Evolutionary conservation across 2,113 vertebrate species (phyloP).

Genomic region (Xyliphius kryptos): DNA sequence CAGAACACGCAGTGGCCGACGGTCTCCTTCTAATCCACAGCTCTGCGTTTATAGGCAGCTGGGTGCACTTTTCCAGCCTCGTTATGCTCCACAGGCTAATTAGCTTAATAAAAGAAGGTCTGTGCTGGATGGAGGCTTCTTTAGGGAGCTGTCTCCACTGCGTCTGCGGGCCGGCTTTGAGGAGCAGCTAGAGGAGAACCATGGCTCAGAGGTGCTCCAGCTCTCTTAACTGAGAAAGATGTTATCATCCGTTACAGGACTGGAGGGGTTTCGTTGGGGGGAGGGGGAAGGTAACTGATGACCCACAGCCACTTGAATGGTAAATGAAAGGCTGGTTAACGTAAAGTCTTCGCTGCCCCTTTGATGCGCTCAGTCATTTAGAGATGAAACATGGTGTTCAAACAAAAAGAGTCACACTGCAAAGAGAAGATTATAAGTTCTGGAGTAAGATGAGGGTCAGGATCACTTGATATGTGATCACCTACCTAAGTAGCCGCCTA

Average conservation of each 20-base stretch:
- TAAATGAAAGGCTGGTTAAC: slow-evolving; percentile 44
- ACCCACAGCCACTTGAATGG: slow-evolving; percentile 37
- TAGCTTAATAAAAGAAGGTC: slow-evolving; percentile 50
- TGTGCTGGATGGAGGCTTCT: slow-evolving; percentile 39
- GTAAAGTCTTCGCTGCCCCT: slow-evolving; percentile 38
- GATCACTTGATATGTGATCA: no score
- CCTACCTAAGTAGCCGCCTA: no score
- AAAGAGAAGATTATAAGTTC: no score
- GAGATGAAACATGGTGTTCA: neutral
- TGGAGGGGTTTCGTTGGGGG: neutral
- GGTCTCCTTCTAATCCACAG: slow-evolving; percentile 20
- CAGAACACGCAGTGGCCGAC: slow-evolving; percentile 13
- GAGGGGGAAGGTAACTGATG: slow-evolving; percentile 17
- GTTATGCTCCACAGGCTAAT: slow-evolving; percentile 36
- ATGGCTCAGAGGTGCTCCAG: slow-evolving; percentile 28
- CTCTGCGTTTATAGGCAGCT: slow-evolving; percentile 41
- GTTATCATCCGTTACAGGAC: slow-evolving; percentile 42
- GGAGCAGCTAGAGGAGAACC: slow-evolving; percentile 27
- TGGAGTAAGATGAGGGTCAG: no score
- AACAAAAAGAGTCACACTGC: no score
- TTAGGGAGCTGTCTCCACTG: slow-evolving; percentile 49
- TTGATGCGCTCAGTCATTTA: slow-evolving; percentile 36
- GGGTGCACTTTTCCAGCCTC: slow-evolving; percentile 39
- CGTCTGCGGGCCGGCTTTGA: slow-evolving; percentile 45
- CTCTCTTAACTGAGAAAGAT: slow-evolving; percentile 30